Conservation (phyloP, 2,113 vertebrate genomes). For the Pachycephala philippinensis region DNA sequence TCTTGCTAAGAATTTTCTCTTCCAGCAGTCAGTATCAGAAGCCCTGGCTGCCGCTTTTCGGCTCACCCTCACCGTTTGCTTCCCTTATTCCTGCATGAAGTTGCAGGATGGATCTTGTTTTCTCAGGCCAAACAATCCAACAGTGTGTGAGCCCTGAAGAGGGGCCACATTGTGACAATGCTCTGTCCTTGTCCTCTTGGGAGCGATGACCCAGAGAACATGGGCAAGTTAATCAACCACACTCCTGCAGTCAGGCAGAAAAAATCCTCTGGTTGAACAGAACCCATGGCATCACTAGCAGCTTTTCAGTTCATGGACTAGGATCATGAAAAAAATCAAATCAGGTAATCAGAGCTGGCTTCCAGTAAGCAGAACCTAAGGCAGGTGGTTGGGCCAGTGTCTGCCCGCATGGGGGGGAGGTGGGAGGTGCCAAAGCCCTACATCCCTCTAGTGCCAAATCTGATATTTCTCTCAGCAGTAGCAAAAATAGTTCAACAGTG, state of each 20-base stretch:
- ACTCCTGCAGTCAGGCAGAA: neutral
- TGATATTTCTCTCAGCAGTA: neutral
- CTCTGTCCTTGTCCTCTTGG: neutral
- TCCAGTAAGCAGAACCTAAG: neutral
- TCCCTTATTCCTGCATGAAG: neutral
- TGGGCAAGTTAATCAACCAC: neutral
- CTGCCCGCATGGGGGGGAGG: neutral
- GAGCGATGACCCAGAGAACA: neutral
- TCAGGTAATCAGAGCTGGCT: neutral
- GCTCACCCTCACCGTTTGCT: neutral
- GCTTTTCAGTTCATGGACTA: neutral
- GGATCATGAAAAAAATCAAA: neutral
- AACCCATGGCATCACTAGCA: rapidly evolving
- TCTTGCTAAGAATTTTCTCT: neutral
- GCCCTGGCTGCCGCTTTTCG: neutral
- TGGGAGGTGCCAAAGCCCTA: neutral
- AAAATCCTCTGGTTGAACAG: neutral
- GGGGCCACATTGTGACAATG: neutral
- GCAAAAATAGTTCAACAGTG: neutral
- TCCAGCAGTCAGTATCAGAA: neutral
- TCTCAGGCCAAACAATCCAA: neutral
- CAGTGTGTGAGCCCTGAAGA: neutral
- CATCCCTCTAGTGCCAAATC: neutral
- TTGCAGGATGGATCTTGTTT: neutral
- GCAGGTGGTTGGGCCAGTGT: neutral